phyloP scores from a whole-genome alignment of 2,888 invertebrate genomes.

The Entomobrya multifasciata region DNA sequence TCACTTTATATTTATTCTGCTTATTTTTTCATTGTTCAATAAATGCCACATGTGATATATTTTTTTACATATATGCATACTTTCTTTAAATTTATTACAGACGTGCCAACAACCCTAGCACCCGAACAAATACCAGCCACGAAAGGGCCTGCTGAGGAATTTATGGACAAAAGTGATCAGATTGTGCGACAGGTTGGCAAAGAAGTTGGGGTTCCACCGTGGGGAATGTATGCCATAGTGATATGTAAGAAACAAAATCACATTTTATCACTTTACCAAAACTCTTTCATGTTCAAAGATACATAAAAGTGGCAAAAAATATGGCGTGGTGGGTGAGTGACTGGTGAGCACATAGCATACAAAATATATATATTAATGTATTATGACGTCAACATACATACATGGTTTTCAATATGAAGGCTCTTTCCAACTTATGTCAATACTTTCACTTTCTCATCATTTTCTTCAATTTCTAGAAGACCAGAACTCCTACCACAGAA shows the following conservation, averaged over 20 bases:
- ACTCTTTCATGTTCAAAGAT: background rate
- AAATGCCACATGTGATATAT: background rate
- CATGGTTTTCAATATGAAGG: too few species aligned
- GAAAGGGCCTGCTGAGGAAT: slow-evolving; percentile 80
- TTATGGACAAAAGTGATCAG: slow-evolving; percentile 83
- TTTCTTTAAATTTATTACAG: slow-evolving; percentile 4
- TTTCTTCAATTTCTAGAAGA: too few species aligned
- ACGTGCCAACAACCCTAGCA: slow-evolving; percentile 59
- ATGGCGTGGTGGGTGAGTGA: too few species aligned
- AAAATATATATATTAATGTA: too few species aligned
- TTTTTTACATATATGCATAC: background rate
- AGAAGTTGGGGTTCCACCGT: slow-evolving; percentile 90
- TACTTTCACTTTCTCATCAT: too few species aligned
- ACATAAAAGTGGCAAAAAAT: background rate
- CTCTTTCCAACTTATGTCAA: too few species aligned
- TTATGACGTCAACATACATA: too few species aligned
- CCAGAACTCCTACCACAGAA: too few species aligned
- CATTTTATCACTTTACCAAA: background rate
- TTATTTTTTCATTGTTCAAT: background rate
- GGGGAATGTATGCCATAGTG: slow-evolving; percentile 92
- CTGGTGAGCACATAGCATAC: too few species aligned
- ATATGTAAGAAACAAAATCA: slow-evolving; percentile 85
- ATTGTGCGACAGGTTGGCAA: slow-evolving; percentile 86
- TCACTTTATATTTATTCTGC: too few species aligned
- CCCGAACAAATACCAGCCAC: slow-evolving; percentile 66